Conservation (phyloP, 2,113 vertebrate genomes). For the Echinops telfairi region DNA sequence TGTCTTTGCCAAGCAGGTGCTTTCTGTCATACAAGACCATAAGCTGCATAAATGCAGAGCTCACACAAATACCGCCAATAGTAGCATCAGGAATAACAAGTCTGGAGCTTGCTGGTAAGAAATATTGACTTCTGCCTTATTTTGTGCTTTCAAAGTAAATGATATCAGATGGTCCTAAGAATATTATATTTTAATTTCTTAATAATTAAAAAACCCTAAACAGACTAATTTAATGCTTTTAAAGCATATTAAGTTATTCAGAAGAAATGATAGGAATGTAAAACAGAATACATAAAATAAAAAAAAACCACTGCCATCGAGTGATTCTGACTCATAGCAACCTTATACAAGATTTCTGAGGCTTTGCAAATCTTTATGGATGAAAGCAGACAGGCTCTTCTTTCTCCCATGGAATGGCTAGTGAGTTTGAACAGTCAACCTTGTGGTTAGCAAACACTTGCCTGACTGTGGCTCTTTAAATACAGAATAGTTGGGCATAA, state of each 20-base stretch:
- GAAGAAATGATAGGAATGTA: neutral
- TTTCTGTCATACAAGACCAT: conserved; percentile 90
- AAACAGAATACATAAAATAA: neutral
- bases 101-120: conserved; percentile 94
- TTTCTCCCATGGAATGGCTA: too few species aligned
- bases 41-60: conserved; percentile 90
- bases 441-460: too few species aligned
- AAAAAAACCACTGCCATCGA: neutral
- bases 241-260: neutral
- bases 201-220: conserved; percentile 1
- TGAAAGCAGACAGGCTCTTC: too few species aligned
- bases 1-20: conserved; percentile 91
- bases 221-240: conserved; percentile 26
- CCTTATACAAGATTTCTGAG: too few species aligned
- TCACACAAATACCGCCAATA: conserved; percentile 92
- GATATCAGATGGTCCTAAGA: neutral
- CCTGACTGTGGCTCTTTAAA: too few species aligned
- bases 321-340: too few species aligned
- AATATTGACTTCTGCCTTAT: neutral
- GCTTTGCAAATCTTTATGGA: too few species aligned
- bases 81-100: conserved; percentile 91
- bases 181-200: conserved; percentile 38
- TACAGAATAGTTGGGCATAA: too few species aligned
- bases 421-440: too few species aligned
- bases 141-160: conserved; percentile 41